Evolutionary conservation across 1,140 invertebrate species (phyloP).

Genomic region (Kradibia gibbosae): DNA sequence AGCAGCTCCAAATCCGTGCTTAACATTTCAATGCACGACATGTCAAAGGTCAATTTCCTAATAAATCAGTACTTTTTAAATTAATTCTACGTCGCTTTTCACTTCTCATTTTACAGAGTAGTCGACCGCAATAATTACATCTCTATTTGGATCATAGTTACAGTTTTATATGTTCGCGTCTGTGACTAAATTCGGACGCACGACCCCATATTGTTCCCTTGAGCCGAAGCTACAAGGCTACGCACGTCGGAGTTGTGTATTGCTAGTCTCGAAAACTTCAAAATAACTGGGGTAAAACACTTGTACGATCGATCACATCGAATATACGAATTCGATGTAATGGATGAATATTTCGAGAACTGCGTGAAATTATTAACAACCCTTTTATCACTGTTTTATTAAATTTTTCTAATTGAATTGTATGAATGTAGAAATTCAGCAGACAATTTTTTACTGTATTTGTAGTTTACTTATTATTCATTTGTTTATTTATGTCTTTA

Average conservation of each 20-base stretch:
- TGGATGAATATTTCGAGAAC: background rate
- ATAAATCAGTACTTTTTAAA: background rate
- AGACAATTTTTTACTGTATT: too few species aligned
- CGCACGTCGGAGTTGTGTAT: background rate
- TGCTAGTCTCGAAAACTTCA: background rate
- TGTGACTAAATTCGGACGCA: slow-evolving; percentile 13
- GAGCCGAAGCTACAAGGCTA: slow-evolving; percentile 9
- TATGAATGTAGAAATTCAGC: too few species aligned
- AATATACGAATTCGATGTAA: background rate
- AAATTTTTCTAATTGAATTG: too few species aligned
- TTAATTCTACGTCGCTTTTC: background rate
- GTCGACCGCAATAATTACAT: slow-evolving; percentile 12
- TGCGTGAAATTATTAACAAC: too few species aligned
- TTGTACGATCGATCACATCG: background rate
- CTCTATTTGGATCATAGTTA: background rate
- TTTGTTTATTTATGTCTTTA: too few species aligned
- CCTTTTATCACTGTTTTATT: too few species aligned
- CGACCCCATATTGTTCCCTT: slow-evolving; percentile 18
- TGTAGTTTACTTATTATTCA: too few species aligned
- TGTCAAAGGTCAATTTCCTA: slow-evolving; percentile 47
- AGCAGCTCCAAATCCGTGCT: background rate
- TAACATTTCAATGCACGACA: background rate
- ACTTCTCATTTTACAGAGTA: background rate
- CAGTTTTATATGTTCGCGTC: background rate
- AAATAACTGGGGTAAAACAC: slow-evolving; percentile 12